Base-by-base conservation (phyloP, 2,888 invertebrate genomes). In the Agrochola circellaris region DNA sequence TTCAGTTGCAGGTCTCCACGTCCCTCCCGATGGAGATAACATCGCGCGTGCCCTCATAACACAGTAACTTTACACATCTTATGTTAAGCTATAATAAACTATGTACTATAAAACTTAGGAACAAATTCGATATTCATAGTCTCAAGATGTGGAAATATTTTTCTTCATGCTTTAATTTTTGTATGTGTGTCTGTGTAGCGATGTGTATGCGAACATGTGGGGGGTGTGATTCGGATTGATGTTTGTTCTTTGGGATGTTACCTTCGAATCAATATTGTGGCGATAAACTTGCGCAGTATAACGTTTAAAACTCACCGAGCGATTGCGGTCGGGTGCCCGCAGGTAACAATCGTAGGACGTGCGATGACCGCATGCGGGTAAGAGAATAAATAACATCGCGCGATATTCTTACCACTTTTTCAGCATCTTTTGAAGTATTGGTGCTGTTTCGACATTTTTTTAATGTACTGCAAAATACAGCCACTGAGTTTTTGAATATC, bases 141-240 rank as follows among this genome's bases (percentile, higher is more conserved):
- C 93, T 94, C 94, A 93, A 94, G 91, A 92, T 93, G 94, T 93
- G 90, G 89, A 93, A 92, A 92, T 92, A 91, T 90, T 93, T 94
- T 93, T 93, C 93, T 95, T 95, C 94, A 94, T 95, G 96, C 96
- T 96, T 96, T 96, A 96, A 96, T 94, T 95, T 96, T 93, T 93
- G 90, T 93, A 93, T 87, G 90, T 87, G 91, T 91, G 89, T 75
- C 83, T 85, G 86, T 83, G 81, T 87, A 85, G 86, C 72, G 74
- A 78, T 82, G 84, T 83, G 77, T 86, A 87, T 82, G 81, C 73
- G 79, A 69, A 82, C 61, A 78, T 89, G 84, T 85, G 83, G 83
- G 90, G 85, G 87, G 86, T 81, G 79, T 85, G 87, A 88, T 84
- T 85, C 76, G 77, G 77, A 75, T 78, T 85, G 85, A 79, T 86